Percentiles rank a stretch among this genome's conserved stretches.
Conservation (phyloP, 2,113 vertebrate genomes). For the Entomyzon cyanotis region DNA sequence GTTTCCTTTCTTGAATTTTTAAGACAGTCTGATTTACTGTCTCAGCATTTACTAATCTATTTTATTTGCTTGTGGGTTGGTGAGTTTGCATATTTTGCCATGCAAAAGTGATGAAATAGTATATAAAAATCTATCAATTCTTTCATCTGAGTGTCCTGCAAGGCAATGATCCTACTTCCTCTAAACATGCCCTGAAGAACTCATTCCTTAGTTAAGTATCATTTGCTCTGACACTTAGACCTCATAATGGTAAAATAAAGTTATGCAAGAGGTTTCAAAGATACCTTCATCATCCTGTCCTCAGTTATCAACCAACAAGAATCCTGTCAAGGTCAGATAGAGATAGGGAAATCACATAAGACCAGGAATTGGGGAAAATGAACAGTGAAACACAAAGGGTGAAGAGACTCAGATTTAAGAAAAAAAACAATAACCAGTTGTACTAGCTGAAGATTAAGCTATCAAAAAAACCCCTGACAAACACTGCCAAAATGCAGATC, state of each 20-base stretch:
- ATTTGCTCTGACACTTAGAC: neutral
- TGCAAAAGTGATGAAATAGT: neutral
- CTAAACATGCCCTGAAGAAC: neutral
- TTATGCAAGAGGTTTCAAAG: neutral
- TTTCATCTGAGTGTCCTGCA: neutral
- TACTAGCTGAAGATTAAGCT: neutral
- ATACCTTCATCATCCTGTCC: neutral
- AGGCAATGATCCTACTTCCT: neutral
- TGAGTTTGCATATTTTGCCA: neutral
- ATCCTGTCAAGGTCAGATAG: neutral
- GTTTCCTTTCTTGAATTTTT: neutral
- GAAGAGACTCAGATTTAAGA: neutral
- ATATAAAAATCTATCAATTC: neutral
- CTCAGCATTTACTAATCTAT: neutral
- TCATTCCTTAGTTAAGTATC: neutral
- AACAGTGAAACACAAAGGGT: neutral
- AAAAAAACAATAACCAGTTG: neutral
- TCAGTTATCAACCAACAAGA: neutral
- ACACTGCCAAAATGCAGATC: neutral
- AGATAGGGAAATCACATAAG: neutral
- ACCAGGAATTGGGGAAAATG: neutral
- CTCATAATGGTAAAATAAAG: neutral
- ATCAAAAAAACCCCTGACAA: neutral
- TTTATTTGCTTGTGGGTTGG: neutral
- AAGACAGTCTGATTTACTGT: neutral